Base-by-base conservation (phyloP, 1,140 invertebrate species). In the Cotesia chilonis region DNA sequence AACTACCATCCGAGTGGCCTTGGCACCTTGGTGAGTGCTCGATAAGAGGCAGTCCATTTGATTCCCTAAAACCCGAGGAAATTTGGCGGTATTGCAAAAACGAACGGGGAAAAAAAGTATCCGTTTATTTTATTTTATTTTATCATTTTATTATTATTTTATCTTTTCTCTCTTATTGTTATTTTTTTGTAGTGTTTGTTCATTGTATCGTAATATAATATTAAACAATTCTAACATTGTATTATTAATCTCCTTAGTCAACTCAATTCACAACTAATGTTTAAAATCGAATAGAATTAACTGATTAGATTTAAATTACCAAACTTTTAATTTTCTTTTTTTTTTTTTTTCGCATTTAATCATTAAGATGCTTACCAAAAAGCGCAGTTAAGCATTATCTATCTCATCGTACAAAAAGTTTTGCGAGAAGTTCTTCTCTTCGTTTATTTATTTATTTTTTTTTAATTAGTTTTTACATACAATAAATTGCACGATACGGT, bases 401-500 rank as follows among this genome's bases (percentile, higher is more conserved):
- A 47, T 41, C 12, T 65, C 72, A 54, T 63, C 61, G 68, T 73
- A 73, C 60, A 73, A 73, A 73, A 73, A 70, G 55, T 64, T 36
- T 72, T 37, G 59, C 28, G 9, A 60, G 54, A 14, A 37, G 57
- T 66, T 38, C 38, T 69, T n/a, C 41, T 14, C 14, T 36, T 9
- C 17, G 41, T 9, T 47, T 63, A 52, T 37, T 54, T 69, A 63
- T 36, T 54, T 61, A 51, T 57, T n/a, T 66, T 66, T 20, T 57
- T 28, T 37, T 63, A 12, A 37, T 38, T 37, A 4, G 7, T 28
- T 5, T 37, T n/a, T 6, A 17, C 60, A 63, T 14, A 9, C 12
- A 36, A 63, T 38, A 36, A 37, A 36, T n/a, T 63, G 41, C 60
- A n/a, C 28, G 14, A 12, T 28, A 28, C 63, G 41, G 37, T 7